Evolutionary conservation across 2,888 invertebrate species (phyloP).

Genomic region (Gastrophysa polygoni): DNA sequence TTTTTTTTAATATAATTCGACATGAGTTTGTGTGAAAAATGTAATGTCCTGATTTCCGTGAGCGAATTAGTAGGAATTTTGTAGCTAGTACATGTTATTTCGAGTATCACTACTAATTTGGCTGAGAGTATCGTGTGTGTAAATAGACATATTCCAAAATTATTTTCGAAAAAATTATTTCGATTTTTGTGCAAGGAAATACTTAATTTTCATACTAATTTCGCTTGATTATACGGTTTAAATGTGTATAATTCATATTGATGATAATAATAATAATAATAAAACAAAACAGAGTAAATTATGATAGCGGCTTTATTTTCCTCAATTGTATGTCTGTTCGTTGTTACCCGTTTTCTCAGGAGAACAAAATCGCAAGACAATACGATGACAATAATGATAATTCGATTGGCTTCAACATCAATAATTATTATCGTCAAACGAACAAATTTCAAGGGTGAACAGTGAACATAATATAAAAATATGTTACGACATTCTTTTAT

Average conservation of each 20-base stretch:
- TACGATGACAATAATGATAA: no score
- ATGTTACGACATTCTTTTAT: background rate
- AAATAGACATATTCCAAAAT: background rate
- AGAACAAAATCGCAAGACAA: no score
- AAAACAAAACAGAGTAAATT: background rate
- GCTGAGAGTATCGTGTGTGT: background rate
- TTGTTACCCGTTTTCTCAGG: no score
- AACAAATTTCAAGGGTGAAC: no score
- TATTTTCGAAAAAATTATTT: background rate
- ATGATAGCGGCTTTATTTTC: background rate
- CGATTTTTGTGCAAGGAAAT: background rate
- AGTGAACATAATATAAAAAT: background rate
- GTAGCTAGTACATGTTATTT: background rate
- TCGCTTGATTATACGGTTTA: background rate
- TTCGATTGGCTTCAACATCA: no score
- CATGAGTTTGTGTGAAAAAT: background rate
- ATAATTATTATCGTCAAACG: no score
- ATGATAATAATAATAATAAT: no score
- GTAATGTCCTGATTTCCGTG: background rate
- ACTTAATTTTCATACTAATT: background rate
- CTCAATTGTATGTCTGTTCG: no score
- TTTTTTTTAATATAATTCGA: background rate
- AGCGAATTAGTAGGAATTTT: background rate
- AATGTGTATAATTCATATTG: background rate
- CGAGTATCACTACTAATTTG: background rate